Evolutionary conservation across 2,797 vertebrate species (phyloP).

Genomic region (Furcifer pardalis): DNA sequence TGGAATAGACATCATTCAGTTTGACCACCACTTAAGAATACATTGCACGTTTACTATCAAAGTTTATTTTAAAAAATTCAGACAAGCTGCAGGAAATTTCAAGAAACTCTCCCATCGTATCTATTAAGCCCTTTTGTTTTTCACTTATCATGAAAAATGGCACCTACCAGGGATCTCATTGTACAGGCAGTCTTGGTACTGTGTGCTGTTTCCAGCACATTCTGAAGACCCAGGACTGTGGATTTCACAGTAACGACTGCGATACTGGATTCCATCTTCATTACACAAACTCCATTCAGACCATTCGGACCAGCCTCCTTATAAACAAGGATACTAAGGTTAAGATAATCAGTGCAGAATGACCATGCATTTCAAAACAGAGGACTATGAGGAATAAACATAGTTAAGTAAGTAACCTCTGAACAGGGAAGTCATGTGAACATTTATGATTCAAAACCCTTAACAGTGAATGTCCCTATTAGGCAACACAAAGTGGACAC

Average conservation of each 20-base stretch:
- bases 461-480: background rate
- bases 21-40: background rate
- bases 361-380: background rate
- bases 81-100: constrained; percentile 12
- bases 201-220: constrained; percentile 90
- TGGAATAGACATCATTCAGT: constrained; percentile 26
- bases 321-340: constrained; percentile 25
- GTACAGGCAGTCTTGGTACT: constrained; percentile 88
- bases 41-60: constrained; percentile 12
- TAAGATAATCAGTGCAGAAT: background rate
- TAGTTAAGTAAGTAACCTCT: background rate
- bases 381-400: background rate
- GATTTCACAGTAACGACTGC: constrained; percentile 86
- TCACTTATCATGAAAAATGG: background rate
- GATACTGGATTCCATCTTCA: constrained; percentile 88
- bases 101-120: constrained; percentile 13
- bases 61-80: constrained; percentile 6
- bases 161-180: constrained; percentile 92
- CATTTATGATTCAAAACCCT: background rate
- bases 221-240: constrained; percentile 72
- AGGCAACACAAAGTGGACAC: background rate
- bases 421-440: background rate
- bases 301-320: constrained; percentile 97
- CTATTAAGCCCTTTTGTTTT: background rate
- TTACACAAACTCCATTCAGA: constrained; percentile 92